Conservation (phyloP, 2,888 invertebrate species). For the Scaptodrosophila latifasciaeformis region DNA sequence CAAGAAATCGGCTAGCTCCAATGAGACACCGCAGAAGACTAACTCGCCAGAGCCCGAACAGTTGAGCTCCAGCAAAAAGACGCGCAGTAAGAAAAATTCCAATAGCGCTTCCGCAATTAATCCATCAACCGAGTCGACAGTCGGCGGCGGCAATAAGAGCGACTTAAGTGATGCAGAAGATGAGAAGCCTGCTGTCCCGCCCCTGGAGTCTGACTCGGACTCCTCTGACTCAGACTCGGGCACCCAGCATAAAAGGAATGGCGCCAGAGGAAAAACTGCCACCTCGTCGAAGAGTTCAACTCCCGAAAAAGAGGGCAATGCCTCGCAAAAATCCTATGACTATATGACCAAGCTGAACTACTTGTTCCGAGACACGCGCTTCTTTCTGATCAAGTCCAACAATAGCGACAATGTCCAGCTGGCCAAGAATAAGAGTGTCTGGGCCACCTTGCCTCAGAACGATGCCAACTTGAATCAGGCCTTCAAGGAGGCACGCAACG, state of each 20-base stretch:
- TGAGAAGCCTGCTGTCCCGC: constrained; percentile 48
- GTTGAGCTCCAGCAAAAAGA: constrained; percentile 32
- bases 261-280: constrained; percentile 38
- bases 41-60: constrained; percentile 36
- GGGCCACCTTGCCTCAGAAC: constrained; percentile 98
- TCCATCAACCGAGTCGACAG: constrained; percentile 7
- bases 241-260: constrained; percentile 69
- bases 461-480: constrained; percentile 97
- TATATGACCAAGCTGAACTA: constrained; percentile 93
- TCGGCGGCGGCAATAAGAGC: constrained; percentile 42
- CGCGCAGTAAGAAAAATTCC: constrained; percentile 48
- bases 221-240: constrained; percentile 71
- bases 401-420: constrained; percentile 97
- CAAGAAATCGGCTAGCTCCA: constrained; percentile 29
- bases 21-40: constrained; percentile 39
- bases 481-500: constrained; percentile 93
- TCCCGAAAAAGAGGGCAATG: constrained; percentile 45
- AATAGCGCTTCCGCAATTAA: constrained; percentile 17
- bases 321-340: constrained; percentile 80
- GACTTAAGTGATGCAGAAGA: constrained; percentile 66
- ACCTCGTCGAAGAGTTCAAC: constrained; percentile 48
- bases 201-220: constrained; percentile 67
- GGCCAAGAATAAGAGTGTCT: constrained; percentile 96
- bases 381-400: constrained; percentile 98
- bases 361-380: constrained; percentile 93